phyloP scores from a whole-genome alignment of 2,113 vertebrate species.

The Marmota monax region DNA sequence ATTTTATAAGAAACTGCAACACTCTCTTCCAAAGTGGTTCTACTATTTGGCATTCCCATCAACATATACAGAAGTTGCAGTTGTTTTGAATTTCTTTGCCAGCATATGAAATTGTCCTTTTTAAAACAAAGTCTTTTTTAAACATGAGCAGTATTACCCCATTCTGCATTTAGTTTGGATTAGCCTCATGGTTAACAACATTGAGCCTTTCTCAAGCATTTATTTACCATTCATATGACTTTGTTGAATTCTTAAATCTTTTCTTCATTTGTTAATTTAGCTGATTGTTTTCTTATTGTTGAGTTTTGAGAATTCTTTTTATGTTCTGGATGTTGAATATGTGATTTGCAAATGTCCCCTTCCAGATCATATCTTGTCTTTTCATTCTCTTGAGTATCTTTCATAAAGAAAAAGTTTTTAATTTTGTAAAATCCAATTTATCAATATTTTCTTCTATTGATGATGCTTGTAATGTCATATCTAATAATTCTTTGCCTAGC shows the following conservation, averaged over 20 bases:
- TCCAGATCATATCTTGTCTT: background rate
- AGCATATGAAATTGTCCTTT: background rate
- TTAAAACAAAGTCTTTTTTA: background rate
- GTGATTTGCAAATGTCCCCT: constrained; percentile 3
- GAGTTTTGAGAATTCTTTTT: background rate
- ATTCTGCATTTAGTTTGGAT: background rate
- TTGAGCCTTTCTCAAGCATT: background rate
- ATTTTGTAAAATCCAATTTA: background rate
- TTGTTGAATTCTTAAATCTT: background rate
- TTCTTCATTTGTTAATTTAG: background rate
- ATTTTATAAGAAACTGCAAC: background rate
- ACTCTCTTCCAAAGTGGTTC: background rate
- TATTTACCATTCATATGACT: background rate
- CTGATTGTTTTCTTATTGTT: background rate
- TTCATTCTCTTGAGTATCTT: background rate
- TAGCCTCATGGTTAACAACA: background rate
- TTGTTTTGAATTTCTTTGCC: background rate
- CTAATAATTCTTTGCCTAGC: constrained; percentile 12
- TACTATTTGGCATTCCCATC: background rate
- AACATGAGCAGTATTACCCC: background rate
- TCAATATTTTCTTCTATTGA: background rate
- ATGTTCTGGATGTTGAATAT: background rate
- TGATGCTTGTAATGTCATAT: background rate
- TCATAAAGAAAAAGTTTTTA: background rate
- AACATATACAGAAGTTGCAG: background rate